Percentiles rank a stretch among this genome's conserved stretches.
phyloP scores from a whole-genome alignment of 2,113 vertebrate species.

The Carassius auratus region DNA sequence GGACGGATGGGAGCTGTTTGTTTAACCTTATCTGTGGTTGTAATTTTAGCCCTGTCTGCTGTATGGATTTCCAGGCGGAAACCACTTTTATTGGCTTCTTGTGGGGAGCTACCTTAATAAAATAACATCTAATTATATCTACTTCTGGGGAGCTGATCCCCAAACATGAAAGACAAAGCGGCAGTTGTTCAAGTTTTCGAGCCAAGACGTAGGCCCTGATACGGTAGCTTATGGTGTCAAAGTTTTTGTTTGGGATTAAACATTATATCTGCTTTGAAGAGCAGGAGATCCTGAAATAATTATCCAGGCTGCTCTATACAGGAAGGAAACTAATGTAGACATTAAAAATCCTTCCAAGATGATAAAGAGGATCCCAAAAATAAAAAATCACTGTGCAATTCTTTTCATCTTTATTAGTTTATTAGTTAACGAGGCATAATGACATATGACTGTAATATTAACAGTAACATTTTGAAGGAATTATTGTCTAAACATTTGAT shows the following conservation, averaged over 20 bases:
- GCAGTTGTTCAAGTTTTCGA: neutral
- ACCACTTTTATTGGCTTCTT: slow-evolving; percentile 69
- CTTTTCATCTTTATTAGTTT: neutral
- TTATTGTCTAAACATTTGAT: too few relatives aligned
- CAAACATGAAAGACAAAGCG: slow-evolving; percentile 20
- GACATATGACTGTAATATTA: too few relatives aligned
- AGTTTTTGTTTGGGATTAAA: slow-evolving; percentile 10
- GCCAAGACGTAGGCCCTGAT: slow-evolving; percentile 8
- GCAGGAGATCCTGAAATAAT: neutral
- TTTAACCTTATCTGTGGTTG: slow-evolving; percentile 74
- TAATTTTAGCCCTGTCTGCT: slow-evolving; percentile 63
- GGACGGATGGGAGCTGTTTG: slow-evolving; percentile 65
- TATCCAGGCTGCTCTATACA: neutral
- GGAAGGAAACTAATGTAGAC: slow-evolving; percentile 7
- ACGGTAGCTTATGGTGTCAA: slow-evolving; percentile 29
- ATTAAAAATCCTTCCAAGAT: slow-evolving; percentile 7
- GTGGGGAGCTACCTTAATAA: slow-evolving; percentile 63
- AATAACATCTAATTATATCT: slow-evolving; percentile 59
- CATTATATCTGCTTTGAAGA: neutral
- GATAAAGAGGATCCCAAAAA: neutral
- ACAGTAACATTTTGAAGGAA: too few relatives aligned
- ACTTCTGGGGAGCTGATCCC: neutral
- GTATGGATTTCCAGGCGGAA: slow-evolving; percentile 70
- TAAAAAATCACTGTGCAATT: neutral
- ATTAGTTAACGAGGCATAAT: too few relatives aligned